Percentiles rank a stretch among this genome's conserved stretches.
phyloP scores from a whole-genome alignment of 2,888 invertebrate species.

The Shargacucullia verbasci region DNA sequence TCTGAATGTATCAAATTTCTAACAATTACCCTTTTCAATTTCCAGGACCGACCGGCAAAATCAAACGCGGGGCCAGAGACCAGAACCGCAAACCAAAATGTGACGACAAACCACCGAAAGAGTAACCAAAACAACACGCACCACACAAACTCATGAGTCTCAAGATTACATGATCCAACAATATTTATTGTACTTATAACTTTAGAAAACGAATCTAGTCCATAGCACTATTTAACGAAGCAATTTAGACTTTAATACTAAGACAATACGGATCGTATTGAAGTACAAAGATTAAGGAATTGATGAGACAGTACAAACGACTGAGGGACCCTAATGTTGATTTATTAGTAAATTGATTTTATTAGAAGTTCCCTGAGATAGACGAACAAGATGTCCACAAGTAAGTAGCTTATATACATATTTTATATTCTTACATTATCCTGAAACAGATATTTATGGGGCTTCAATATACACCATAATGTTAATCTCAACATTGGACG shows the following conservation, averaged over 20 bases:
- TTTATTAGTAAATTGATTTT: constrained; percentile 82
- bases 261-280: constrained; percentile 61
- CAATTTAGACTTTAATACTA: constrained; percentile 77
- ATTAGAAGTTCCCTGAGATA: constrained; percentile 77
- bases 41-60: constrained; percentile 72
- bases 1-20: constrained; percentile 2
- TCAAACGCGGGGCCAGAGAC: constrained; percentile 59
- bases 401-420: constrained; percentile 69
- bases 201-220: constrained; percentile 87
- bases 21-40: constrained; percentile 56
- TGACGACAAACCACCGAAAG: constrained; percentile 87
- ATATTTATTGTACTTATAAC: constrained; percentile 83
- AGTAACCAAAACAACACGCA: constrained; percentile 72
- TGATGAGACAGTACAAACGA: constrained; percentile 79
- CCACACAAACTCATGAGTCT: constrained; percentile 83
- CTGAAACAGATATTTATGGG: not conserved
- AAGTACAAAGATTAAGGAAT: constrained; percentile 79
- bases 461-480: not conserved
- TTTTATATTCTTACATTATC: not conserved
- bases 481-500: no score
- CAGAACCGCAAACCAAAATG: constrained; percentile 73
- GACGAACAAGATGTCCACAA: constrained; percentile 81
- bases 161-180: constrained; percentile 84
- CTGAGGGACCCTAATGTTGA: constrained; percentile 80
- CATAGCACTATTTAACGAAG: constrained; percentile 85